Base-by-base conservation (phyloP, 2,888 invertebrate species). In the Camptogramma bilineatum region DNA sequence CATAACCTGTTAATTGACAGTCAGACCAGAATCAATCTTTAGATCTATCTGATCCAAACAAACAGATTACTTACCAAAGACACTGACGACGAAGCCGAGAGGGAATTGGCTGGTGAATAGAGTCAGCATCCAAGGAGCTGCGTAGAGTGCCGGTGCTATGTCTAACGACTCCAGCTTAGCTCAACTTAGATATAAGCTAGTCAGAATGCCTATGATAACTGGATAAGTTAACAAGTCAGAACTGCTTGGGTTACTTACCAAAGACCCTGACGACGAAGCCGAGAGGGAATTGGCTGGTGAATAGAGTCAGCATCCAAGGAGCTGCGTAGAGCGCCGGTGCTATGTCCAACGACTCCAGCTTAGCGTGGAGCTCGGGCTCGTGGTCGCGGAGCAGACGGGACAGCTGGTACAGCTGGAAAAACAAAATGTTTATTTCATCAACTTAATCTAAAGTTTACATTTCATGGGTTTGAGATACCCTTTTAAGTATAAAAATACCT, bases 41-140 rank as follows among this genome's bases (percentile, higher is more conserved):
- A n/a, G n/a, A n/a, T n/a, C n/a, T n/a, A n/a, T n/a, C n/a, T n/a
- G n/a, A n/a, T n/a, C n/a, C n/a, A n/a, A n/a, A n/a, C n/a, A n/a
- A n/a, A n/a, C n/a, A n/a, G n/a, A n/a, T n/a, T n/a, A n/a, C n/a
- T n/a, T n/a, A n/a, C n/a, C n/a, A n/a, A n/a, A n/a, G n/a, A n/a
- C n/a, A n/a, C n/a, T n/a, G n/a, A n/a, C n/a, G 18, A 99, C 99
- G 88, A 99, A 99, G 1, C 98, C 99, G 18, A 99, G 90, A 0
- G 99, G 98, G 85, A 99, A 99, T 88, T 99, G 98, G 57, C 99
- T 98, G 47, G 99, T 98, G 90, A 99, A 99, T 34, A 98, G 92
- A 0, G 99, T 99, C 2, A 99, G 94, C 82, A 99, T 96, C 99
- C 99, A 99, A 0, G 99, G 99, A 0, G 99, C 98, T 0, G 99